Base-by-base conservation (phyloP, 2,888 invertebrate species). In the Campopleginae sp. region DNA sequence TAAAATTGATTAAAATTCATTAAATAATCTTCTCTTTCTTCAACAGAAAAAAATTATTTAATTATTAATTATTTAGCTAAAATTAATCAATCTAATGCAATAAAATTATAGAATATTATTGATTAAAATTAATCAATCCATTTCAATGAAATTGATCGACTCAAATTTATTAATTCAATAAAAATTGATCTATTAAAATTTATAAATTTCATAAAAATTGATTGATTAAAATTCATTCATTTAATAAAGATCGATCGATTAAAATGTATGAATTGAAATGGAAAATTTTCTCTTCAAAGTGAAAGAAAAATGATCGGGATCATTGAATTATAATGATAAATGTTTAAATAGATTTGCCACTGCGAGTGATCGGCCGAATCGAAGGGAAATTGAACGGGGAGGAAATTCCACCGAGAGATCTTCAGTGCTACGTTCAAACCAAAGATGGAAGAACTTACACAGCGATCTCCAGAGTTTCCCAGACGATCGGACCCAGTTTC, bases 401-500 rank as follows among this genome's bases (percentile, higher is more conserved):
- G 61, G 94, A 95, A 14, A 94, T 98, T 2, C 95, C 96, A 44
- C 96, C 97, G 83, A 95, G 97, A 42, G 97, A 98, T 92, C 95
- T 99, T 84, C 99, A 99, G 94, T 97, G 98, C 0, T 99, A 99
- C 93, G 96, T 99, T 1, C 97, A 98, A 6, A 97, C 98, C 80
- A 95, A 95, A 27, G 98, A 98, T 90, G 98, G 98, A 0, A 95
- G 98, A 88, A 96, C 97, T 1, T 99, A 99, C 93, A 98, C 98
- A 0, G 99, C 99, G 0, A 95, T 99, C 54, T 98, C 98, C 19
- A 96, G 97, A 85, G 95, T 98, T 6, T 97, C 97, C 0, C 94
- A 95, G 5, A 94, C 95, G 19, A 94, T 98, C 46, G 98, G 98
- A 3, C 95, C 95, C 66, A 96, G 97, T 90, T 94, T 98, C 89